These are phyloP conservation scores for Drepana falcataria DNA, from an alignment of 2,888 invertebrate species.

Conservation along the genomic window DNA sequence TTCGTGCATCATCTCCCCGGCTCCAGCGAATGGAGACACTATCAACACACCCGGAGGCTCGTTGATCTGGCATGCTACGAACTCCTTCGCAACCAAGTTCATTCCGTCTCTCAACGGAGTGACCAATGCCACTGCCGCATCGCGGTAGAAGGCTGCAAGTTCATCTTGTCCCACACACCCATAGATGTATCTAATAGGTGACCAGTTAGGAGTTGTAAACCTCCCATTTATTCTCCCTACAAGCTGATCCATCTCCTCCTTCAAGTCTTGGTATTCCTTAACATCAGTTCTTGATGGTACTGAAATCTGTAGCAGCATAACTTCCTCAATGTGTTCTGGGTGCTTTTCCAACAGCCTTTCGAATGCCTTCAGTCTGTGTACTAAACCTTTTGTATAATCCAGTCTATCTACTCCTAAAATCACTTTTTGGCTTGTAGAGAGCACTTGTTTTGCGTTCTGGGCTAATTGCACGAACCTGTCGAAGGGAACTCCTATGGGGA, in stretches of 20 bases:
- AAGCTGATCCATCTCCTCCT: conserved; percentile 93
- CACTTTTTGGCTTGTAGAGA: conserved; percentile 87
- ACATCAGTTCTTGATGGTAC: conserved; percentile 94
- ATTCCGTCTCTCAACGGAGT: conserved; percentile 93
- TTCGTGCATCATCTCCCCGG: conserved; percentile 96
- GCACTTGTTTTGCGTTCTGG: conserved; percentile 81
- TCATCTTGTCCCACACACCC: conserved; percentile 93
- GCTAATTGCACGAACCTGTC: conserved; percentile 91
- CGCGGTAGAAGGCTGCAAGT: conserved; percentile 90
- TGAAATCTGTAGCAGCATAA: conserved; percentile 89
- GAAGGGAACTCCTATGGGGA: conserved; percentile 94
- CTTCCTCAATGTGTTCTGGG: conserved; percentile 91
- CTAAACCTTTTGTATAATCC: conserved; percentile 94
- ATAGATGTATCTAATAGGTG: conserved; percentile 93
- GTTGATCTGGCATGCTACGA: conserved; percentile 94
- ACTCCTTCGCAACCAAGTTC: conserved; percentile 96
- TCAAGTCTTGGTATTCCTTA: conserved; percentile 92
- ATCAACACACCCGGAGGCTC: conserved; percentile 91
- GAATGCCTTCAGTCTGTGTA: conserved; percentile 88
- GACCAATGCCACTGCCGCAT: conserved; percentile 91
- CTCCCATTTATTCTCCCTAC: conserved; percentile 93
- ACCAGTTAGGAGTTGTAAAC: conserved; percentile 95
- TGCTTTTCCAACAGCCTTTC: conserved; percentile 88
- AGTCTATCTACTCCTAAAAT: conserved; percentile 93
- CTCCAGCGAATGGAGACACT: conserved; percentile 94